A percentile compares a stretch with the other conserved stretches of the same genome.
phyloP scores from a whole-genome alignment of 2,113 vertebrate genomes.

The Fulica atra region DNA sequence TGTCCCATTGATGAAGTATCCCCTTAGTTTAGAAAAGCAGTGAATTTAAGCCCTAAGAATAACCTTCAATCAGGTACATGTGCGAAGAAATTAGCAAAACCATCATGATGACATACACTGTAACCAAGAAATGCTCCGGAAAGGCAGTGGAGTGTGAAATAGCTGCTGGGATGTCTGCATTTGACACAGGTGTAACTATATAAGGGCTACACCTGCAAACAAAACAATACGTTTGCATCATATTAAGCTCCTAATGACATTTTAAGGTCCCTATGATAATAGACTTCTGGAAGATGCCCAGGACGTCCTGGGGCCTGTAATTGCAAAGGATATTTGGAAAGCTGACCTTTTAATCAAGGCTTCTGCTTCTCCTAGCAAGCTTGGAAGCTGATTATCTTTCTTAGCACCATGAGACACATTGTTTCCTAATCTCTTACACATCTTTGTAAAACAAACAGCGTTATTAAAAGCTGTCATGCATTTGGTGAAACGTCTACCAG shows the following conservation, averaged over 20 bases:
- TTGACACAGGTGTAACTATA: background rate
- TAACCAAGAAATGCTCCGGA: background rate
- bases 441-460: background rate
- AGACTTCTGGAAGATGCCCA: background rate
- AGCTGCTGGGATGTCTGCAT: background rate
- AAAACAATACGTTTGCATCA: background rate
- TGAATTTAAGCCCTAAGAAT: background rate
- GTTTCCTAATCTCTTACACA: background rate
- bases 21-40: background rate
- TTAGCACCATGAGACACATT: background rate
- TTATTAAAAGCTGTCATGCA: background rate
- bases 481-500: background rate
- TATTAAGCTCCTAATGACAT: background rate
- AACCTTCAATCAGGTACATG: background rate
- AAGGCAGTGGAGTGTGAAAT: constrained; percentile 28
- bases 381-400: background rate
- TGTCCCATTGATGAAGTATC: background rate
- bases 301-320: background rate
- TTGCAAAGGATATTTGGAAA: background rate
- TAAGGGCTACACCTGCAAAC: background rate
- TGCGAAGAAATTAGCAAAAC: background rate
- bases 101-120: background rate
- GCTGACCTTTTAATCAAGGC: background rate
- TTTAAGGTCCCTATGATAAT: background rate
- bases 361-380: background rate